Evolutionary conservation across 2,113 vertebrate genomes (phyloP).

Genomic region (Atractosteus spatula): DNA sequence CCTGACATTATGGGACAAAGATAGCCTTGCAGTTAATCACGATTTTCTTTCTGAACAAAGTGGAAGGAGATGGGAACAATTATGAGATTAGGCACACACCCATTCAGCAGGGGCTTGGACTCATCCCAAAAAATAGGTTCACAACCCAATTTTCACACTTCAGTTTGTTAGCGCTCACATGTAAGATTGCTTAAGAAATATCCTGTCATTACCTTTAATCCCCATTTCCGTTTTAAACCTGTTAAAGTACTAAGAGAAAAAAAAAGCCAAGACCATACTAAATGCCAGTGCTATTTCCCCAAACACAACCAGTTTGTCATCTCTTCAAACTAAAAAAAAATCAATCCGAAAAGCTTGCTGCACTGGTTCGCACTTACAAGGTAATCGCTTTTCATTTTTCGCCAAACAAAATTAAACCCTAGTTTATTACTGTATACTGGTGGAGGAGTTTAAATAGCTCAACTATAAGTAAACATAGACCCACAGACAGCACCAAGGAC

Average conservation of each 20-base stretch:
- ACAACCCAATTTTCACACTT: constrained; percentile 69
- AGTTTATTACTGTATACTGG: too few relatives aligned
- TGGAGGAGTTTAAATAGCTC: background rate
- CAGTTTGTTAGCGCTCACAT: constrained; percentile 57
- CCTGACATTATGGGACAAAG: constrained; percentile 69
- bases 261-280: constrained; percentile 55
- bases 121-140: constrained; percentile 71
- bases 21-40: constrained; percentile 71
- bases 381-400: too few relatives aligned
- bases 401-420: too few relatives aligned
- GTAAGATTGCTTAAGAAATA: constrained; percentile 57
- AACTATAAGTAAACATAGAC: too few relatives aligned
- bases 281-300: constrained; percentile 50
- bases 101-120: constrained; percentile 71
- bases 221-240: constrained; percentile 56
- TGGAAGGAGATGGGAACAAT: constrained; percentile 73
- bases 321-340: constrained; percentile 31
- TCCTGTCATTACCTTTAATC: constrained; percentile 67
- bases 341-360: background rate
- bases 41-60: constrained; percentile 78
- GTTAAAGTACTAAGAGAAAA: constrained; percentile 28
- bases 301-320: constrained; percentile 51
- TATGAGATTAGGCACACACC: constrained; percentile 80
- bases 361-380: too few relatives aligned
- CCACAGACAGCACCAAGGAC: too few relatives aligned